Evolutionary conservation across 2,888 invertebrate species (phyloP).

Genomic region (Pegoplata infirma): DNA sequence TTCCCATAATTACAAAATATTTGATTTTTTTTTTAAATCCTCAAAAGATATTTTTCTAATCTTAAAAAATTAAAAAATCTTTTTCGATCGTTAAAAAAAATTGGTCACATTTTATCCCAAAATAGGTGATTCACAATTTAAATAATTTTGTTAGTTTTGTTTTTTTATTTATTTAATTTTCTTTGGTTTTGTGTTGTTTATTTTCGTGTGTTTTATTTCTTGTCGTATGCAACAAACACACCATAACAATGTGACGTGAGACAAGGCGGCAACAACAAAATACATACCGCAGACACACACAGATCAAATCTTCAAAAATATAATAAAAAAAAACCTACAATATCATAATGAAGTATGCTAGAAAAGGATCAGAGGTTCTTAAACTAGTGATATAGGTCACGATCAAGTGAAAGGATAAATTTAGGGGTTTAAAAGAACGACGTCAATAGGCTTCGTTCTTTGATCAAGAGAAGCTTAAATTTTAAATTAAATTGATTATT

Average conservation of each 20-base stretch:
- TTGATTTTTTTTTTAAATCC: too few relatives aligned
- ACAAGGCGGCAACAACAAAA: conserved; percentile 58
- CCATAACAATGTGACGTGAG: conserved; percentile 43
- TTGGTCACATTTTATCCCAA: conserved; percentile 39
- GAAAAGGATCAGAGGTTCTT: not conserved
- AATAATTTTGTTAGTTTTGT: too few relatives aligned
- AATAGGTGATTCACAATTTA: conserved; percentile 55
- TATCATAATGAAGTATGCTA: conserved; percentile 8
- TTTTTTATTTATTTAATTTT: not conserved
- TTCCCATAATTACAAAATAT: too few relatives aligned
- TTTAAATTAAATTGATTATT: too few relatives aligned
- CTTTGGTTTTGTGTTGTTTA: not conserved
- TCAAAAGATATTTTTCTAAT: conserved; percentile 1
- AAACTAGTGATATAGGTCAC: not conserved
- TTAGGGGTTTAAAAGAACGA: too few relatives aligned
- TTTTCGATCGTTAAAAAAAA: conserved; percentile 1
- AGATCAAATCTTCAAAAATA: conserved; percentile 32
- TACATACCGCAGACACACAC: conserved; percentile 42
- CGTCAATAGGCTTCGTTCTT: too few relatives aligned
- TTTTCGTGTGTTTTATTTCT: conserved; percentile 32
- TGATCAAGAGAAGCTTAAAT: too few relatives aligned
- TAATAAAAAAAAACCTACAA: not conserved
- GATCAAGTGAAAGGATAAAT: too few relatives aligned
- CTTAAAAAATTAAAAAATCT: not conserved
- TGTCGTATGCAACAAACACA: conserved; percentile 1